Percentiles rank a stretch among this genome's conserved stretches.
Evolutionary conservation across 2,888 invertebrate genomes (phyloP).

Genomic region (Pollenia amentaria): DNA sequence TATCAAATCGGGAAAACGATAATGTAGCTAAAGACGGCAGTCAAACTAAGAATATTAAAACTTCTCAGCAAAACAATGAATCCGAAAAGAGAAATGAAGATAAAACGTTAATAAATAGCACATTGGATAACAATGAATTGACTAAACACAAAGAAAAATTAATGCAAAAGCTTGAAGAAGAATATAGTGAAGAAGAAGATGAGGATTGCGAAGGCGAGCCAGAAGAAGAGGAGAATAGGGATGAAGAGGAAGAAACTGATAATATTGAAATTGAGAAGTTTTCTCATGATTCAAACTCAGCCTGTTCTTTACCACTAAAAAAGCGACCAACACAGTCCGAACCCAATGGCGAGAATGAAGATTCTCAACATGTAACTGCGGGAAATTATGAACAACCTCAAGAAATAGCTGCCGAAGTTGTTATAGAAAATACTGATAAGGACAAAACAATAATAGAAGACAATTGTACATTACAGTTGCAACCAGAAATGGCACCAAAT

Average conservation of each 20-base stretch:
- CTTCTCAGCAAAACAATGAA: neutral
- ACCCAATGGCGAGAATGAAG: conserved; percentile 41
- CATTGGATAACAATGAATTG: neutral
- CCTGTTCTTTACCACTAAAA: conserved; percentile 60
- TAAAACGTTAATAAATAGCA: neutral
- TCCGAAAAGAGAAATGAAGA: neutral
- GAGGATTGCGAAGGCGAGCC: neutral
- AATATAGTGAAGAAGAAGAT: neutral
- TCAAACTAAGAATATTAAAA: neutral
- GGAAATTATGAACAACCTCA: conserved; percentile 32
- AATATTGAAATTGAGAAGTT: conserved; percentile 58
- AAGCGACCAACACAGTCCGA: conserved; percentile 62
- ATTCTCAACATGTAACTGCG: conserved; percentile 7
- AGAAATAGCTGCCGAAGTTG: conserved; percentile 63
- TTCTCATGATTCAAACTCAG: conserved; percentile 64
- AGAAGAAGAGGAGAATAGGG: neutral
- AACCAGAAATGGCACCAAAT: neutral
- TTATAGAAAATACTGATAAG: conserved; percentile 54
- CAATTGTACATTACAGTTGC: neutral
- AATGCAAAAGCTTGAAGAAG: neutral
- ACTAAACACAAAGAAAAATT: neutral
- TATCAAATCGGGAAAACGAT: conserved; percentile 62
- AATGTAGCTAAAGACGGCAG: neutral
- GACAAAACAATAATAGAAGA: conserved; percentile 4
- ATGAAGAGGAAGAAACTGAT: conserved; percentile 13